phyloP scores from a whole-genome alignment of 2,113 vertebrate genomes.

The Nibea albiflora region DNA sequence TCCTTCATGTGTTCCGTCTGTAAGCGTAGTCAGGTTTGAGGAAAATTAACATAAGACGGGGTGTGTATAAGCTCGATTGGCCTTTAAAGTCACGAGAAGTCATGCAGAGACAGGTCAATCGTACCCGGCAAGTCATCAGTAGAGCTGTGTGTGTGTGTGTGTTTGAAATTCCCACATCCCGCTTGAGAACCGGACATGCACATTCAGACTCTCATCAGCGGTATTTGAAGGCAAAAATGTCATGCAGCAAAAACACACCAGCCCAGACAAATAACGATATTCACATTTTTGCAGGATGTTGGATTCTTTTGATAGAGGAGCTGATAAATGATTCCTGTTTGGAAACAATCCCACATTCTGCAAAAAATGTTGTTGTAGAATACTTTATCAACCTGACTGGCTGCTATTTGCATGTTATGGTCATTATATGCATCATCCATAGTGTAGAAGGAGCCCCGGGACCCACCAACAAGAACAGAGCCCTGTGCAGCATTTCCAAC shows the following conservation, averaged over 20 bases:
- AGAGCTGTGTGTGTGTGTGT: conserved; percentile 33
- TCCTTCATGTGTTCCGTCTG: conserved; percentile 1
- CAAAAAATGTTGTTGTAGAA: background rate
- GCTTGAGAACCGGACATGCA: conserved; percentile 1
- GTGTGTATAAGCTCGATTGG: conserved; percentile 17
- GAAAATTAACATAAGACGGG: conserved; percentile 60
- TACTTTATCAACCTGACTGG: background rate
- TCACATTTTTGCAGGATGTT: background rate
- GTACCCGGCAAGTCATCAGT: conserved; percentile 67
- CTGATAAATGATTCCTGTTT: background rate
- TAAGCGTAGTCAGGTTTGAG: background rate
- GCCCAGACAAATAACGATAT: background rate
- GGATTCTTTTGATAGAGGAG: background rate
- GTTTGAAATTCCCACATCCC: conserved; percentile 57
- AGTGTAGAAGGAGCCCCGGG: background rate
- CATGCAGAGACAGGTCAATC: conserved; percentile 55
- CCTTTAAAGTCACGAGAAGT: conserved; percentile 61
- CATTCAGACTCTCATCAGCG: conserved; percentile 3
- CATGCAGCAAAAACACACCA: conserved; percentile 8
- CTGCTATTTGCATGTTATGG: conserved; percentile 21
- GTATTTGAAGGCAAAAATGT: conserved; percentile 44
- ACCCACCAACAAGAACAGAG: conserved; percentile 20
- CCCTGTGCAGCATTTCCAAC: background rate
- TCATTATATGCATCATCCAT: conserved; percentile 6
- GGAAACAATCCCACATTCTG: background rate